Percentiles rank a stretch among this genome's conserved stretches.
phyloP scores from a whole-genome alignment of 2,797 vertebrate genomes.

The Vespertilio murinus region DNA sequence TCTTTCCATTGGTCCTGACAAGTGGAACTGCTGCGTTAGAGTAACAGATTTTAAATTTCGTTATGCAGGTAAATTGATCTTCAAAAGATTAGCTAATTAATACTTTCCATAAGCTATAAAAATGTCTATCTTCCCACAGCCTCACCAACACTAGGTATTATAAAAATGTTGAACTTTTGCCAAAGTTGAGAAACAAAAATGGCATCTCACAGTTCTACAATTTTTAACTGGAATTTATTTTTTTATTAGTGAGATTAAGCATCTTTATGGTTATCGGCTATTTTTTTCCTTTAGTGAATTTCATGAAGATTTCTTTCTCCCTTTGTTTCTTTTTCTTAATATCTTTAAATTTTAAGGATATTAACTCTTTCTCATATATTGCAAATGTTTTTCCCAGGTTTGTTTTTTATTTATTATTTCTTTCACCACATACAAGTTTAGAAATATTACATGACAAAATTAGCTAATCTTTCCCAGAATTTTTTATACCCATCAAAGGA shows the following conservation, averaged over 20 bases:
- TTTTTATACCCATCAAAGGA: constrained; percentile 14
- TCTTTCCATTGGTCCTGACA: background rate
- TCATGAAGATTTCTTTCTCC: background rate
- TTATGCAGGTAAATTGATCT: background rate
- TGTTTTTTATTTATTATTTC: background rate
- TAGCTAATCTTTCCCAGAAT: background rate
- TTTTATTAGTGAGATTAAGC: background rate
- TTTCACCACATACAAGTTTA: background rate
- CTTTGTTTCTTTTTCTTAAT: constrained; percentile 13
- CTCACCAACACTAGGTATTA: constrained; percentile 1
- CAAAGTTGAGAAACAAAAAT: constrained; percentile 32
- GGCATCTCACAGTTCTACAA: background rate
- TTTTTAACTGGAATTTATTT: constrained; percentile 51
- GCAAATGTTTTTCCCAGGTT: background rate
- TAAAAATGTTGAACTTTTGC: background rate
- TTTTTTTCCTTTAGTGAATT: constrained; percentile 39
- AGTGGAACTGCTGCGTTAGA: constrained; percentile 11
- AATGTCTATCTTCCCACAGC: background rate
- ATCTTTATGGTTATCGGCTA: background rate
- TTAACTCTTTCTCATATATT: background rate
- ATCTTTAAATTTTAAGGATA: constrained; percentile 30
- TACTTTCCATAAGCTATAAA: background rate
- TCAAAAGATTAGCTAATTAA: constrained; percentile 32
- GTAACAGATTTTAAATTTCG: background rate
- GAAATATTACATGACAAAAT: constrained; percentile 28